Percentiles rank a stretch among this genome's conserved stretches.
phyloP scores from a whole-genome alignment of 2,113 vertebrate genomes.

The Eublepharis macularius region DNA sequence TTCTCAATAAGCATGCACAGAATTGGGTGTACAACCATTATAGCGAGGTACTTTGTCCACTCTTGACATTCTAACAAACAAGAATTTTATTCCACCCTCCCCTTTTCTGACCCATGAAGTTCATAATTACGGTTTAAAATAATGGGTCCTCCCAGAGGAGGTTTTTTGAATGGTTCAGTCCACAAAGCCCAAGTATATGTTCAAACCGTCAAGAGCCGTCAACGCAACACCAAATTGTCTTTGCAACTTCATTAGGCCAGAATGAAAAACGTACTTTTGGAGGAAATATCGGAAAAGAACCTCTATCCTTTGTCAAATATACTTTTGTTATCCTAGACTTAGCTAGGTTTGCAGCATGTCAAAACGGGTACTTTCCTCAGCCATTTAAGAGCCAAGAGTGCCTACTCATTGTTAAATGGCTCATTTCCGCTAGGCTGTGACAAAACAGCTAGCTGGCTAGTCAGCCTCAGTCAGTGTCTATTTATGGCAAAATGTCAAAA shows the following conservation, averaged over 20 bases:
- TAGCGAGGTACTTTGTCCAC: not conserved
- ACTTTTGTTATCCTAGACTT: constrained; percentile 81
- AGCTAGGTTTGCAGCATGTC: constrained; percentile 75
- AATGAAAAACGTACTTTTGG: constrained; percentile 73
- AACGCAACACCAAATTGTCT: constrained; percentile 69
- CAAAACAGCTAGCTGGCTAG: constrained; percentile 96
- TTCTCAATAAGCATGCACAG: not conserved
- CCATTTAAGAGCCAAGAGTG: constrained; percentile 79
- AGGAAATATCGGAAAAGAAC: constrained; percentile 77
- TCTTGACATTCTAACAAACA: not conserved
- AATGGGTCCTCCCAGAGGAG: constrained; percentile 60
- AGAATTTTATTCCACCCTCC: constrained; percentile 44
- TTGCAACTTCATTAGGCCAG: constrained; percentile 75
- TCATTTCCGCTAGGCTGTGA: constrained; percentile 91
- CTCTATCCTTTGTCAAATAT: constrained; percentile 78
- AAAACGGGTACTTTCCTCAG: constrained; percentile 69
- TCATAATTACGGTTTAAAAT: constrained; percentile 66
- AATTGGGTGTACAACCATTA: not conserved
- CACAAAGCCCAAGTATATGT: constrained; percentile 70
- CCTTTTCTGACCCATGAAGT: constrained; percentile 38
- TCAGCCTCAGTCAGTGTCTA: constrained; percentile 98
- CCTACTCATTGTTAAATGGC: constrained; percentile 75
- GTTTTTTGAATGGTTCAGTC: constrained; percentile 46
- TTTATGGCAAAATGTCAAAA: constrained; percentile 99
- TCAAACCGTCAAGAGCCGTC: constrained; percentile 74